phyloP scores from a whole-genome alignment of 2,888 invertebrate genomes.

The Tupiocoris notatus region DNA sequence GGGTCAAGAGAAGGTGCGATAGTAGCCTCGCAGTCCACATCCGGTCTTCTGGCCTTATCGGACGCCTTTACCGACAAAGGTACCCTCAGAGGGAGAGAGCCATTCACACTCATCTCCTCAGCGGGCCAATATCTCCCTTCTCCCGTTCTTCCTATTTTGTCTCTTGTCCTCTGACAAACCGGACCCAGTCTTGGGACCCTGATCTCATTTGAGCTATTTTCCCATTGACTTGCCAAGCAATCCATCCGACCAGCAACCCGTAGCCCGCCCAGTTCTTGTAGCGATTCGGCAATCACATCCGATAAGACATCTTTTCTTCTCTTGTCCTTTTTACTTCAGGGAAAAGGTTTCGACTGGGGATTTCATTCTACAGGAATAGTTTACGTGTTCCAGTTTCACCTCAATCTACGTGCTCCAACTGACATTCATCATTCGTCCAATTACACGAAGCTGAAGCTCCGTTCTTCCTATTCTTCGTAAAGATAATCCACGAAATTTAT shows the following conservation, averaged over 20 bases:
- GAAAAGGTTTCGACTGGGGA: not conserved
- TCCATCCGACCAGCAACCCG: not conserved
- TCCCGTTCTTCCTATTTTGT: too few relatives aligned
- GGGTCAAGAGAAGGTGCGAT: not conserved
- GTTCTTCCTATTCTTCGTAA: too few relatives aligned
- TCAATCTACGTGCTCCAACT: too few relatives aligned
- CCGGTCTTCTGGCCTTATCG: not conserved
- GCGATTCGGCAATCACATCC: not conserved
- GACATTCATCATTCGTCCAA: too few relatives aligned
- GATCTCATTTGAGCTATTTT: not conserved
- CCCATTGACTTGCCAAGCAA: not conserved
- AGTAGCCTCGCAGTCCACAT: not conserved
- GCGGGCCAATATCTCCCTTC: not conserved
- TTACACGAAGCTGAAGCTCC: too few relatives aligned
- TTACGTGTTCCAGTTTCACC: too few relatives aligned
- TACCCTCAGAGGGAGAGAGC: too few relatives aligned
- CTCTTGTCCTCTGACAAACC: not conserved
- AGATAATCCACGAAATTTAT: too few relatives aligned
- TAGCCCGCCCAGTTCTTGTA: not conserved
- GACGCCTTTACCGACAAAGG: not conserved
- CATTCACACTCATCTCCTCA: not conserved
- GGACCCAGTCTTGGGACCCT: not conserved
- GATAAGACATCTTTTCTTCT: not conserved
- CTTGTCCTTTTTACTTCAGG: not conserved
- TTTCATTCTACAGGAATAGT: too few relatives aligned